Conservation (phyloP, 2,113 vertebrate genomes). For the Platycercus adscitus region DNA sequence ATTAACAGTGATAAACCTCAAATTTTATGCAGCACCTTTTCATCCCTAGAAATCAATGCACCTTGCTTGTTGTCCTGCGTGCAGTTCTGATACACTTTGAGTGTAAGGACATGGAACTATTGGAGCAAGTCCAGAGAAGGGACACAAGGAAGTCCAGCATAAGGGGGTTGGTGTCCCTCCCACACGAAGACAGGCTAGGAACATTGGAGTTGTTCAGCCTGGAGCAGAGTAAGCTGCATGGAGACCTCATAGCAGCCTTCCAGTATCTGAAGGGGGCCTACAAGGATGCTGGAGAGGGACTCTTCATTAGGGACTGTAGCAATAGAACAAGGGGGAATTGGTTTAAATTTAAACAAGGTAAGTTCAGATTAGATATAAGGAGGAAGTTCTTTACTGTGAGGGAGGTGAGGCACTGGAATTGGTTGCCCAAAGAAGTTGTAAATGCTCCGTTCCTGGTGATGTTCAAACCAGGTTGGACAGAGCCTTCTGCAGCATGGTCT, state of each 20-base stretch:
- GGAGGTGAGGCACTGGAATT: background rate
- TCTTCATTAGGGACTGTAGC: background rate
- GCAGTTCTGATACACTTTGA: background rate
- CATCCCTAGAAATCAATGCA: background rate
- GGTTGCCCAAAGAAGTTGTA: background rate
- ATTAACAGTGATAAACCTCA: background rate
- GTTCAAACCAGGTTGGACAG: background rate
- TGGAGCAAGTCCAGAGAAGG: background rate
- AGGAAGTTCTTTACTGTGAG: background rate
- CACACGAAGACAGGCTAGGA: background rate
- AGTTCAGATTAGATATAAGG: background rate
- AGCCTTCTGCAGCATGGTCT: background rate
- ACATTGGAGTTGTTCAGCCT: background rate
- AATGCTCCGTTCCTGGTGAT: background rate
- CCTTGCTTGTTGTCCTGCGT: background rate
- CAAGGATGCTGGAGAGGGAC: background rate
- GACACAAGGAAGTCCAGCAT: background rate
- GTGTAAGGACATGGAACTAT: background rate
- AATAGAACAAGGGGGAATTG: background rate
- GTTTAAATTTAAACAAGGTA: background rate
- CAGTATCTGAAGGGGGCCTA: background rate
- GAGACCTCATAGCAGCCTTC: background rate
- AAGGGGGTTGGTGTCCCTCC: background rate
- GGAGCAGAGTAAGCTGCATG: background rate
- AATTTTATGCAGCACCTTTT: background rate